Conservation (phyloP, 2,888 invertebrate genomes). For the Nemurella pictetii region DNA sequence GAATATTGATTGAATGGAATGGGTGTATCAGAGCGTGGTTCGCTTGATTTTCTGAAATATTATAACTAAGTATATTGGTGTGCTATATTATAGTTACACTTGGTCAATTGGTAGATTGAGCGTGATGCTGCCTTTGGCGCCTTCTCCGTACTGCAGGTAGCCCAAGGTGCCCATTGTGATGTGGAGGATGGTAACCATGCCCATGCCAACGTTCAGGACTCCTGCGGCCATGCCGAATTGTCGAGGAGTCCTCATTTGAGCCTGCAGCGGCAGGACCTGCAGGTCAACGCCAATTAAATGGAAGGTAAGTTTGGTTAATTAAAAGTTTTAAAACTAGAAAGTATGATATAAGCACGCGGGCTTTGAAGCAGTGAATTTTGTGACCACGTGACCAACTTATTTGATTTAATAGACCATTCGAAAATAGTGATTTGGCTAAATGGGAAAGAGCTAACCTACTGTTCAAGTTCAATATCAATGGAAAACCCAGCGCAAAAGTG, state of each 20-base stretch:
- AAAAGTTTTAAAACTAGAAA: no score
- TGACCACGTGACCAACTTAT: no score
- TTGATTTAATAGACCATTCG: no score
- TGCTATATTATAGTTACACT: slow-evolving; percentile 63
- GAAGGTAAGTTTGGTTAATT: background rate
- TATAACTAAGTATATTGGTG: no score
- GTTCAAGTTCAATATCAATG: no score
- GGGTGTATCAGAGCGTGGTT: no score
- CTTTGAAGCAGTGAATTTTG: no score
- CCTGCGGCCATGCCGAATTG: slow-evolving; percentile 79
- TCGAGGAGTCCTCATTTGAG: slow-evolving; percentile 81
- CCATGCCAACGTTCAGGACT: slow-evolving; percentile 89
- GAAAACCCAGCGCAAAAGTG: no score
- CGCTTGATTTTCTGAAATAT: no score
- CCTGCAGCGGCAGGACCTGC: slow-evolving; percentile 90
- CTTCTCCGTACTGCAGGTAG: slow-evolving; percentile 85
- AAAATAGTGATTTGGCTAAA: no score
- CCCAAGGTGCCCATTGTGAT: slow-evolving; percentile 83
- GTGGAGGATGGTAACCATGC: slow-evolving; percentile 75
- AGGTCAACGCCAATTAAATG: background rate
- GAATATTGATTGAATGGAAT: background rate
- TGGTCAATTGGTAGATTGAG: slow-evolving; percentile 74
- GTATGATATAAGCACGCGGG: no score
- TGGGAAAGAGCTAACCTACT: no score
- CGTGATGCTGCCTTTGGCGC: slow-evolving; percentile 81